Evolutionary conservation across 2,888 invertebrate species (phyloP).

Genomic region (Ophion ventricosus): DNA sequence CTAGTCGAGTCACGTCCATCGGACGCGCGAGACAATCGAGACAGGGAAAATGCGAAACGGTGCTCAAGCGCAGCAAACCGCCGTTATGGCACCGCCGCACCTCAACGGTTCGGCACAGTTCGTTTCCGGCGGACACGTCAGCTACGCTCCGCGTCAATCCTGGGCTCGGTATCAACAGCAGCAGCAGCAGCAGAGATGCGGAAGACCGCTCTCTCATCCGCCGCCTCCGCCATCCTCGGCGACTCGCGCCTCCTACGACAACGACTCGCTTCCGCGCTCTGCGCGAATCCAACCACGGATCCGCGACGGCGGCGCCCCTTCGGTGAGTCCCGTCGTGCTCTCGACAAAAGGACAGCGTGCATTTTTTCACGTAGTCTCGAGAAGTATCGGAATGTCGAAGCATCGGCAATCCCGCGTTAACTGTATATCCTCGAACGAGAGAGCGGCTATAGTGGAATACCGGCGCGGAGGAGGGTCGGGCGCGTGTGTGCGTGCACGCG

Average conservation of each 20-base stretch:
- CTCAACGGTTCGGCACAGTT: constrained; percentile 82
- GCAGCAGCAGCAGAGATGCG: constrained; percentile 64
- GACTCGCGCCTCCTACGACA: constrained; percentile 66
- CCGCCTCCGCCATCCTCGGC: constrained; percentile 77
- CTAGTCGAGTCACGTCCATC: not conserved
- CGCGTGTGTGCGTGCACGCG: no score
- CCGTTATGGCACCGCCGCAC: constrained; percentile 83
- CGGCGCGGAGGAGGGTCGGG: no score
- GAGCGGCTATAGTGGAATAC: not conserved
- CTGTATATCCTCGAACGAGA: not conserved
- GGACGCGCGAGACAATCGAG: not conserved
- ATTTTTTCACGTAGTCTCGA: not conserved
- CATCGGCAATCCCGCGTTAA: not conserved
- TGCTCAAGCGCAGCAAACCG: constrained; percentile 81
- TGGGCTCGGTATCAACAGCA: constrained; percentile 84
- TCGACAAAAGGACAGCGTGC: not conserved
- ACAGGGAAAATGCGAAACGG: constrained; percentile 79
- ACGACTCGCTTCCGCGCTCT: constrained; percentile 76
- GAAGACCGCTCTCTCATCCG: constrained; percentile 79
- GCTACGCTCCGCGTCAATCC: constrained; percentile 83
- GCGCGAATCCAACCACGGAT: constrained; percentile 73
- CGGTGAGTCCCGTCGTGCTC: constrained; percentile 77
- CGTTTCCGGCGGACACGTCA: constrained; percentile 85
- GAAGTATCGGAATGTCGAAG: not conserved
- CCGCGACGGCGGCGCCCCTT: constrained; percentile 78